Evolutionary conservation across 2,888 invertebrate species (phyloP).

Genomic region (Sisyra nigra): DNA sequence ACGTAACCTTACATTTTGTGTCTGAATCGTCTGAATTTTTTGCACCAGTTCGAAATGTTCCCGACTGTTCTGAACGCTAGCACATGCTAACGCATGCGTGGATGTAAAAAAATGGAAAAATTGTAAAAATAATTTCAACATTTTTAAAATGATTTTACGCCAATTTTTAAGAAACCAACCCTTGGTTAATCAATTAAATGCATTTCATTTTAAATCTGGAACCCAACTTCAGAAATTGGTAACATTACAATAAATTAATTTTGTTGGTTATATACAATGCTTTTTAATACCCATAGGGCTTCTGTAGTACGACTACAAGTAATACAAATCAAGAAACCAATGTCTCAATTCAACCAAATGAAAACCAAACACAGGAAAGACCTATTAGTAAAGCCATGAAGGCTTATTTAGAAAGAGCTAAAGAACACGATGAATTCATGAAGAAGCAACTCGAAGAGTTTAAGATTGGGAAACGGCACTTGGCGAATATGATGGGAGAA

Average conservation of each 20-base stretch:
- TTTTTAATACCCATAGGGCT: background rate
- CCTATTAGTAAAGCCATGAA: constrained; percentile 79
- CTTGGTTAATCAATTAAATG: too few relatives aligned
- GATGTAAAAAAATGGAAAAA: background rate
- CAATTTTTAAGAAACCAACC: background rate
- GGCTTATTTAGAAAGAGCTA: constrained; percentile 69
- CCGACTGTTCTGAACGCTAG: too few relatives aligned
- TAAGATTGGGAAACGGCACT: constrained; percentile 82
- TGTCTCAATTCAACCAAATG: background rate
- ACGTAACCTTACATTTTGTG: background rate
- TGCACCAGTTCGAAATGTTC: too few relatives aligned
- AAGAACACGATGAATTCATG: constrained; percentile 71
- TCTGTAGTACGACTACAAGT: background rate
- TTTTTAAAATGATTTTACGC: too few relatives aligned
- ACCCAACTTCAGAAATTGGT: too few relatives aligned
- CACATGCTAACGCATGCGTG: background rate
- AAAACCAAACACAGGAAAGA: constrained; percentile 20
- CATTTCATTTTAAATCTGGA: too few relatives aligned
- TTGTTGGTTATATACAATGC: background rate
- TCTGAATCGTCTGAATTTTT: too few relatives aligned
- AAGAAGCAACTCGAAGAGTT: constrained; percentile 61
- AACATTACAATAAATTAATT: background rate
- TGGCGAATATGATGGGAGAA: constrained; percentile 98
- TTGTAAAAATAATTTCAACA: too few relatives aligned
- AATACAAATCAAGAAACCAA: background rate